Conservation (phyloP, 2,113 vertebrate genomes). For the Bettongia penicillata region DNA sequence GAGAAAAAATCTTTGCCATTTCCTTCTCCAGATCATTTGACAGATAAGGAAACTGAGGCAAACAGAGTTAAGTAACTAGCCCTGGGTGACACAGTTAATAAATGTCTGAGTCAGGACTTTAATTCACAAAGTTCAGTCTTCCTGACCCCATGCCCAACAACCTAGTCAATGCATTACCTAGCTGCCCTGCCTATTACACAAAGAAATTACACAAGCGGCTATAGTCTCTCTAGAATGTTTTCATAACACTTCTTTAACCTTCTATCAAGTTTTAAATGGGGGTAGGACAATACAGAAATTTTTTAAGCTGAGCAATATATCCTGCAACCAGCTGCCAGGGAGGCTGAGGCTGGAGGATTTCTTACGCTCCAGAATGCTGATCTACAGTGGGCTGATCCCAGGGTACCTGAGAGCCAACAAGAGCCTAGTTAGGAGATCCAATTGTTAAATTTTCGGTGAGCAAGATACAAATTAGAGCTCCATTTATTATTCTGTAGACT, state of each 20-base stretch:
- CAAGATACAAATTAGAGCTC: background rate
- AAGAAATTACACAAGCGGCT: background rate
- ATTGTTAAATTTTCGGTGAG: background rate
- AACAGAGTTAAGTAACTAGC: background rate
- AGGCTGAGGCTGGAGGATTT: background rate
- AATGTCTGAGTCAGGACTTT: background rate
- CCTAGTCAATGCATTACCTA: background rate
- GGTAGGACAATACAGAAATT: background rate
- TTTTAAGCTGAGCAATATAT: background rate
- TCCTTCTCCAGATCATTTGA: background rate
- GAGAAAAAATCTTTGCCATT: no score
- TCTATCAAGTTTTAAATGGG: background rate
- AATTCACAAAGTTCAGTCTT: background rate
- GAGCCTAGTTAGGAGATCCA: background rate
- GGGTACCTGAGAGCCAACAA: background rate
- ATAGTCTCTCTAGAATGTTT: constrained; percentile 32
- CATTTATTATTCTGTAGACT: background rate
- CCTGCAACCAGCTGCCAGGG: background rate
- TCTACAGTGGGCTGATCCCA: no score
- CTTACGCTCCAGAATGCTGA: background rate
- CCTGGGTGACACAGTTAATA: background rate
- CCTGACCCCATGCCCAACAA: background rate
- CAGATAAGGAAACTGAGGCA: background rate
- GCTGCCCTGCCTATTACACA: background rate
- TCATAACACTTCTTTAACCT: background rate